Conservation (phyloP, 2,113 vertebrate genomes). For the Spilogale gracilis region DNA sequence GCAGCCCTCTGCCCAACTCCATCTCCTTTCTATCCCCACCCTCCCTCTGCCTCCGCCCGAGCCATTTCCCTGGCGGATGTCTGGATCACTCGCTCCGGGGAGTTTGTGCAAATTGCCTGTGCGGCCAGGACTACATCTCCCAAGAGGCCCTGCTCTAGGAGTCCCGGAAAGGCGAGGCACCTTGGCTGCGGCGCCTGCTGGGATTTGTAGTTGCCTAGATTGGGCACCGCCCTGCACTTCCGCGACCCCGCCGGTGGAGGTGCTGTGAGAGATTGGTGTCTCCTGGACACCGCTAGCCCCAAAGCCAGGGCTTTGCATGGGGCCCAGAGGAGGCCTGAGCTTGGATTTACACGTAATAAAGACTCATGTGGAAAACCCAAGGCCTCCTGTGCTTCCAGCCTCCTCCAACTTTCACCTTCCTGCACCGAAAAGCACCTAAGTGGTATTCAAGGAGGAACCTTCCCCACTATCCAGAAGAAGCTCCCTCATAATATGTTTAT, state of each 20-base stretch:
- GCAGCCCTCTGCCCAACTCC: neutral
- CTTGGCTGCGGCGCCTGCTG: conserved; percentile 52
- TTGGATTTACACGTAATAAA: conserved; percentile 87
- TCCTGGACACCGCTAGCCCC: conserved; percentile 37
- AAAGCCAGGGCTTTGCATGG: conserved; percentile 78
- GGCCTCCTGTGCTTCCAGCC: conserved; percentile 65
- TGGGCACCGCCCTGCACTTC: conserved; percentile 51
- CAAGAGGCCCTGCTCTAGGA: conserved; percentile 69
- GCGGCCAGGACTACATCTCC: conserved; percentile 72
- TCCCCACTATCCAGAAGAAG: neutral
- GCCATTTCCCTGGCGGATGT: conserved; percentile 37
- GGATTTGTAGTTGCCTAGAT: conserved; percentile 67
- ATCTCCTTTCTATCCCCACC: neutral
- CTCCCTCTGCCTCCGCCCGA: neutral
- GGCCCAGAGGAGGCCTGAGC: conserved; percentile 76
- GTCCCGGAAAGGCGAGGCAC: conserved; percentile 17
- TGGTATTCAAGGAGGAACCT: neutral
- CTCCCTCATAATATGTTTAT: neutral
- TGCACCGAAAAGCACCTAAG: neutral
- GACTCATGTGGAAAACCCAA: conserved; percentile 80
- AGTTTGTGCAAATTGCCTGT: conserved; percentile 15
- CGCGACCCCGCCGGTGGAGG: conserved; percentile 45
- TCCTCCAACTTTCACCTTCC: conserved; percentile 17
- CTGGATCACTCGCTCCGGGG: conserved; percentile 10
- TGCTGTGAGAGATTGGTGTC: conserved; percentile 51